Base-by-base conservation (phyloP, 1,140 invertebrate genomes). In the Ostrea edulis region DNA sequence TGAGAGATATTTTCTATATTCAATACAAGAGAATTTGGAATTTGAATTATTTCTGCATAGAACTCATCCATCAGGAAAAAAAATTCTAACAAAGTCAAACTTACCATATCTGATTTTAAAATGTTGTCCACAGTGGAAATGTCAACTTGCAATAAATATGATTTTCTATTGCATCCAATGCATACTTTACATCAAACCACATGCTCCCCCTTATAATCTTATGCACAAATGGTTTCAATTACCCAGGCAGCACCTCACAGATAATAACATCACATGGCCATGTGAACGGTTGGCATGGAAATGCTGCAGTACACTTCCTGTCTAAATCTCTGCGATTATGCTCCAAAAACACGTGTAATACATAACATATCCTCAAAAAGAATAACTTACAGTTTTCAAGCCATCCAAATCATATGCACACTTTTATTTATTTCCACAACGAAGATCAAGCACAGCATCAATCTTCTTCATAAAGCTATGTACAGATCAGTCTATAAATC, bases 221-320 rank as follows among this genome's bases (percentile, higher is more conserved):
- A 71, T 71, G 68, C 68, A 71, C 68, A 71, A 71, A 71, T 71
- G 68, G 68, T 25, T 44, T 71, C 68, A 71, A 71, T 71, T 71
- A 71, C 68, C 65, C 68, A 71, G 68, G 22, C 68, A 71, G 68
- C 68, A 25, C 68, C 68, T 71, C 29, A 22, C 9, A 71, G 68
- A 71, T 71, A 71, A 35, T 25, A 25, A 35, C 68, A 71, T 71
- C 68, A 71, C 68, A 71, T 71, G 68, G 68, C 68, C 25, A 71
- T 71, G 68, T 71, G 68, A 71, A 71, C 68, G 68, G 68, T 71
- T 71, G 68, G 68, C 68, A 71, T 71, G 68, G 68, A 71, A 71
- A 71, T 71, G 7, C n/a, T 11, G 68, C 68, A 71, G 68, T 71
- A 71, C 25, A 71, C 68, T 71, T 71, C 68, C 68, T 71, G 68